Evolutionary conservation across 2,797 vertebrate genomes (phyloP), one percentile per base, ranked within the genome.

Genomic region (Liparis tanakae): DNA sequence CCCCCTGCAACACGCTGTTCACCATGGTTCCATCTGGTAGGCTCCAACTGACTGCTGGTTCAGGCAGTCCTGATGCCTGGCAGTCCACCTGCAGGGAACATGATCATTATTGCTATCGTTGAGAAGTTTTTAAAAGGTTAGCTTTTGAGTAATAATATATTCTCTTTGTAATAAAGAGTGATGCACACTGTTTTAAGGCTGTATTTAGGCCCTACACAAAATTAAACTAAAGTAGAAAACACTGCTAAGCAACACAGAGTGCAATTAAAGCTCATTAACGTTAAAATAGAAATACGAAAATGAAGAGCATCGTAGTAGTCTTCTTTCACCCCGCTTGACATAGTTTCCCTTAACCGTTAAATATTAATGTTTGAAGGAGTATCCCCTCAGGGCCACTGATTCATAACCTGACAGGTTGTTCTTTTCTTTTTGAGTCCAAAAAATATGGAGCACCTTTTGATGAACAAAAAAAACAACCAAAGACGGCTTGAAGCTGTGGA

Each of bases 11-110:
- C 77, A 96, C 83, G 7, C 95, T 95, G 89, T 95, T 96, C 34
- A 97, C 93, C 92, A 94, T 94, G 81, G 96, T 96, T 57, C 98
- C 98, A 37, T 98, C 97, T 0, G 98, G 98, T 3, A 99, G 92
- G 76, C 94, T 93, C 98, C 98, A 99, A 4, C 89, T 95, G 70
- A 99, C 96, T 62, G 96, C 94, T 0, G 98, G 98, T 80, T 95
- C 92, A 53, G 98, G 98, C n/a, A 96, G 86, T 43, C 98, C 98
- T 0, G 96, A 96, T 72, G 97, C 97, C 70, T 96, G 89, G 78
- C 98, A 99, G 88, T 99, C 97, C n/a, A 99, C 83, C 92, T 93
- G 75, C n/a, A 81, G 43, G 33, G 15, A 60, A 58, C 14, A 73
- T 6, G 17, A 70, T 50, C 8, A 30, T 22, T 63, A 57, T 22